Base-by-base conservation (phyloP, 2,113 vertebrate species). In the Pachypanchax playfairii region DNA sequence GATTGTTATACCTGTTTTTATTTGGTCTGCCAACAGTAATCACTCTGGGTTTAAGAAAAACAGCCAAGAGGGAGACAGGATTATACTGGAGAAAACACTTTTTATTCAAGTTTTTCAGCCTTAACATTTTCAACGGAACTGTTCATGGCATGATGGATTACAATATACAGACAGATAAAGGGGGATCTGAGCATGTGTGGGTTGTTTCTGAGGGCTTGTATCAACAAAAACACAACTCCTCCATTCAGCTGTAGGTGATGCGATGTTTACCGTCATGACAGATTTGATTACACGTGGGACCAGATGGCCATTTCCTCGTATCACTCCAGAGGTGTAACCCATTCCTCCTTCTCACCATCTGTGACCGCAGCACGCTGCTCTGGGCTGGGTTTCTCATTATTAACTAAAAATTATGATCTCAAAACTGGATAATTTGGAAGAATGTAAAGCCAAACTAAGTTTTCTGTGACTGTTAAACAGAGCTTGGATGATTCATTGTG, bases 241-340 rank as follows among this genome's bases (percentile, higher is more conserved):
- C 12, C 29, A 52, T n/a, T 75, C 74, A 87, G 69, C 73, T 84
- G 77, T 65, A 49, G 77, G 15, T 74, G 51, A 62, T 35, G 43
- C 77, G 70, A 70, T 25, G 24, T 71, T 83, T 74, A 53, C 78
- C 76, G 79, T 71, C 61, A 85, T 82, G 80, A 87, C 83, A 72
- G 55, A 83, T 83, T 64, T 47, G 59, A 62, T 75, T 69, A 66
- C 62, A 74, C 62, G 58, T 44, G 62, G 65, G 76, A 58, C 60
- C 82, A 83, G 82, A 85, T 77, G 85, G 79, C 77, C 78, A 79
- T 70, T 70, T 87, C 79, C 78, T 69, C 75, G 60, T 69, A 70
- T 87, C 73, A 56, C 73, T 83, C 63, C 56, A 74, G 78, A 73
- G 71, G 42, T 49, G 5, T 70, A 70, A 82, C 62, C 58, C 75